These are phyloP conservation scores for Petromus typicus DNA, from an alignment of 2,113 vertebrate species.

Conservation along the genomic window DNA sequence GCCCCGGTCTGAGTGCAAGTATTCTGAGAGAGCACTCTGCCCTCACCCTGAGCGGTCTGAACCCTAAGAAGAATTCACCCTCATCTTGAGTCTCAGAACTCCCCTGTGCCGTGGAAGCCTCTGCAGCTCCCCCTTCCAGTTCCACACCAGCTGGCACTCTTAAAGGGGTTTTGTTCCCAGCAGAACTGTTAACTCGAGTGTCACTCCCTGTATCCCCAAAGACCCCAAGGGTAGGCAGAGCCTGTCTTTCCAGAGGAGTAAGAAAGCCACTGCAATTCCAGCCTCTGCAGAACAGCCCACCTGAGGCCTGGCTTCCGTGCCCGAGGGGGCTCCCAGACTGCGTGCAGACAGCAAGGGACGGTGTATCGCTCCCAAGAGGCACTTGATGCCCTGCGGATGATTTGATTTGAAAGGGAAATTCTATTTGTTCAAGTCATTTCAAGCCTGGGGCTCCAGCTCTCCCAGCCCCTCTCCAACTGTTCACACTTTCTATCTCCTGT, in stretches of 20 bases:
- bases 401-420: constrained; percentile 36
- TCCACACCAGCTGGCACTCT: not conserved
- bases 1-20: not conserved
- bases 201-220: constrained; percentile 23
- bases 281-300: not conserved
- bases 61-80: not conserved
- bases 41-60: not conserved
- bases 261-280: constrained; percentile 12
- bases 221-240: constrained; percentile 20
- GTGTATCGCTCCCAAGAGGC: not conserved
- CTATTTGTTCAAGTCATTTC: not conserved
- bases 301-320: not conserved
- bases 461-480: not conserved
- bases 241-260: not conserved
- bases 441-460: not conserved
- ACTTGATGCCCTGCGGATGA: not conserved
- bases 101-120: not conserved
- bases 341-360: not conserved
- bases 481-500: not conserved
- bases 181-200: constrained; percentile 43
- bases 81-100: not conserved
- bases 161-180: constrained; percentile 43
- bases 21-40: not conserved
- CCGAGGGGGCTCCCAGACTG: not conserved
- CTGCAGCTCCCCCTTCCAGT: not conserved